Percentiles rank a stretch among this genome's conserved stretches.
Evolutionary conservation across 2,113 vertebrate species (phyloP).

Genomic region (Empidonax traillii): DNA sequence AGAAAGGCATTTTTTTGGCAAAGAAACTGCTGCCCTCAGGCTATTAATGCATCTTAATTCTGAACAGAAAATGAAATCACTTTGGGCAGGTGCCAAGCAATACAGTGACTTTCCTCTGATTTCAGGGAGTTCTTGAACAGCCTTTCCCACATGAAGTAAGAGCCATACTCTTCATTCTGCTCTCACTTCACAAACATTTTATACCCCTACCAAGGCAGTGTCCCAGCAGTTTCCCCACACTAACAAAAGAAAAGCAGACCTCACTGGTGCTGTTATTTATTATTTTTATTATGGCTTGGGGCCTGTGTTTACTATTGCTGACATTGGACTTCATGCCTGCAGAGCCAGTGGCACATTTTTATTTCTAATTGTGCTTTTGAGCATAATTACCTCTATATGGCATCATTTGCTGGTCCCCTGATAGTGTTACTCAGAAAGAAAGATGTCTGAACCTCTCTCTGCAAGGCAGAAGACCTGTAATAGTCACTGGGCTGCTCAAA

Average conservation of each 20-base stretch:
- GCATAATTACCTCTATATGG: neutral
- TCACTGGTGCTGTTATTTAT: neutral
- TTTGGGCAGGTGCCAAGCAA: constrained; percentile 69
- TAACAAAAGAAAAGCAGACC: neutral
- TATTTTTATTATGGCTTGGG: neutral
- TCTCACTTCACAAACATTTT: neutral
- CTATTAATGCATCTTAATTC: constrained; percentile 66
- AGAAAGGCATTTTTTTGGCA: constrained; percentile 62
- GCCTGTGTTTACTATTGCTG: neutral
- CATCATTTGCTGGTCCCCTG: neutral
- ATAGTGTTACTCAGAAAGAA: neutral
- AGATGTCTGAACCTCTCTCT: neutral
- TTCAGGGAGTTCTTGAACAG: constrained; percentile 28
- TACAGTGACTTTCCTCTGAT: constrained; percentile 66
- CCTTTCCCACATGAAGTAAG: neutral
- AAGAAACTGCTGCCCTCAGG: constrained; percentile 50
- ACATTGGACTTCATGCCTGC: neutral
- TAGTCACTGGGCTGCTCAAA: neutral
- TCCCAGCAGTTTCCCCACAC: neutral
- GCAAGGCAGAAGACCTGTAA: neutral
- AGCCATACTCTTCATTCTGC: neutral
- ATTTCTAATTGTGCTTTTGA: neutral
- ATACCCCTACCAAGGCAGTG: neutral
- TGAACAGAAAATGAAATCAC: constrained; percentile 74
- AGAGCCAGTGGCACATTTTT: neutral